phyloP scores from a whole-genome alignment of 92 coral and sea anemone genomes.

The Palythoa caribaeorum region DNA sequence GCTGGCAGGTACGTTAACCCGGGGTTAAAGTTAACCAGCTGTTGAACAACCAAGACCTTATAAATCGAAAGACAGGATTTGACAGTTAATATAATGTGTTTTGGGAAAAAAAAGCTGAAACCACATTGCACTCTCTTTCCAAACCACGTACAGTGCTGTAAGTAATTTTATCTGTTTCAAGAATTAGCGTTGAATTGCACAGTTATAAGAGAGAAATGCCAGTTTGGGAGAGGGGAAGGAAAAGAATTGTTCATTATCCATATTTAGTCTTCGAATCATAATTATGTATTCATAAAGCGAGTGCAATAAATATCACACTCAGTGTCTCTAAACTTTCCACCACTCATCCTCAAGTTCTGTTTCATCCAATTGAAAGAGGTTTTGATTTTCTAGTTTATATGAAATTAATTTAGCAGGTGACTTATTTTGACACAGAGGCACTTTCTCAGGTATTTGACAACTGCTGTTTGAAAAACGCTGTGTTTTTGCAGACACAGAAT shows the following conservation, averaged over 20 bases:
- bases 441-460: not conserved
- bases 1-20: no score
- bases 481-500: no score
- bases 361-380: constrained; percentile 27
- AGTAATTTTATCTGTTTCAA: not conserved
- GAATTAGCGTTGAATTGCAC: no score
- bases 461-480: not conserved
- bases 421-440: not conserved
- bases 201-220: no score
- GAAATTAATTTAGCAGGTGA: not conserved
- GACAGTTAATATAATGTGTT: no score
- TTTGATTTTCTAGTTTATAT: not conserved
- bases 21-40: no score
- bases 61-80: not conserved
- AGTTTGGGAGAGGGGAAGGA: no score
- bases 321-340: constrained; percentile 54
- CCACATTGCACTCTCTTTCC: not conserved
- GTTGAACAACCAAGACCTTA: no score
- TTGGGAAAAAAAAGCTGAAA: no score
- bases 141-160: not conserved
- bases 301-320: not conserved
- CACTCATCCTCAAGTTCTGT: constrained; percentile 62
- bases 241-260: no score
- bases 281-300: not conserved
- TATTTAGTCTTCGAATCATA: no score